Evolutionary conservation across 1,140 invertebrate genomes (phyloP).

Genomic region (Physella acuta): DNA sequence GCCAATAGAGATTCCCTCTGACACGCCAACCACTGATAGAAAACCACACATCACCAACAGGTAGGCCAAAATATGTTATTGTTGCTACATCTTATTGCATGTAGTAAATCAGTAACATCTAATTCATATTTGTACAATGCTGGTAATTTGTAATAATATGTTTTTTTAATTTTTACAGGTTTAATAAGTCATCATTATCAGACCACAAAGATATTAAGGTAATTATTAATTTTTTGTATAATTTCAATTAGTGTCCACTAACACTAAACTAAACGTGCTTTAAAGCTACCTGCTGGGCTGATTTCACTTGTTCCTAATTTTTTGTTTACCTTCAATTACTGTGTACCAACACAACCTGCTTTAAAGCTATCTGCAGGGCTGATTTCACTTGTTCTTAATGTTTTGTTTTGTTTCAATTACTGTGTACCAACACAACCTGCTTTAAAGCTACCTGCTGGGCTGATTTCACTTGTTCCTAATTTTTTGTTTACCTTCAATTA

Average conservation of each 20-base stretch:
- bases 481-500: not conserved
- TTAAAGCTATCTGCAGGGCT: not conserved
- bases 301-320: not conserved
- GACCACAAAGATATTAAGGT: not conserved
- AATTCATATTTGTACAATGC: not conserved
- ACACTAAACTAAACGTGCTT: not conserved
- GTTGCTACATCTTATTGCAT: not conserved
- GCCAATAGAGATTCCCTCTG: not conserved
- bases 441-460: not conserved
- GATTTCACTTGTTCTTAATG: not conserved
- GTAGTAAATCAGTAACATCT: not conserved
- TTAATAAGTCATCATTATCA: conserved; percentile 9
- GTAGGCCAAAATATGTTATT: not conserved
- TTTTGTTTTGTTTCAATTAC: not conserved
- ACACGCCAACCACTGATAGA: not conserved
- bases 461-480: not conserved
- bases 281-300: not conserved
- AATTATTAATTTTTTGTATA: not conserved
- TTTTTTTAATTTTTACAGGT: conserved; percentile 2
- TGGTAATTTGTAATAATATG: not conserved
- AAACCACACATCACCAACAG: conserved; percentile 9
- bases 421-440: not conserved
- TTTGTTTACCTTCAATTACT: not conserved
- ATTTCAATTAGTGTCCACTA: not conserved
- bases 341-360: not conserved